phyloP scores from a whole-genome alignment of 2,113 vertebrate species.

The Podarcis cretensis region DNA sequence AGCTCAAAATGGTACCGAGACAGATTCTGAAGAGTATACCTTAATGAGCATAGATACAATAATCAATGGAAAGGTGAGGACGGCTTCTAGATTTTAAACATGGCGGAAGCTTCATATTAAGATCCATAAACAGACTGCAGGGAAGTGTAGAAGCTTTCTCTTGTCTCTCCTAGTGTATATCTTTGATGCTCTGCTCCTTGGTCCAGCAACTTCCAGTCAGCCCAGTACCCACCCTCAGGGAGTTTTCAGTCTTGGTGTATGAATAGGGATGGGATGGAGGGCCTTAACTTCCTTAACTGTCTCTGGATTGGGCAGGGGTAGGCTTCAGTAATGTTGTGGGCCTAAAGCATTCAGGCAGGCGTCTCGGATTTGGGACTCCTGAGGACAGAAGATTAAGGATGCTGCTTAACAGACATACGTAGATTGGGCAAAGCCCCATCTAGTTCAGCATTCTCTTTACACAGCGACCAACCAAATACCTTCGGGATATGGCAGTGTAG shows the following conservation, averaged over 20 bases:
- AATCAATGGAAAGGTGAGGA: constrained; percentile 94
- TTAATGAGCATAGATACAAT: constrained; percentile 99
- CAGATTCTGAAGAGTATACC: constrained; percentile 81
- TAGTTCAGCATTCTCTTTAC: too few species aligned
- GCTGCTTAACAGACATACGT: not conserved
- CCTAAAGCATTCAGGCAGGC: not conserved
- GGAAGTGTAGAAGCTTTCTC: not conserved
- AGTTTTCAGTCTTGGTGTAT: too few species aligned
- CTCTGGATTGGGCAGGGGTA: not conserved
- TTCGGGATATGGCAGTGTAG: too few species aligned
- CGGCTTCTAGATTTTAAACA: constrained; percentile 27
- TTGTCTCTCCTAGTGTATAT: not conserved
- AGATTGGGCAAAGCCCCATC: too few species aligned
- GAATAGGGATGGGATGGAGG: not conserved
- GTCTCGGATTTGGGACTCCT: not conserved
- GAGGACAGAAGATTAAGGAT: not conserved
- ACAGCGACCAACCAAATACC: too few species aligned
- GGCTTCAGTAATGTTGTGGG: too few species aligned
- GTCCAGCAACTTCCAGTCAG: not conserved
- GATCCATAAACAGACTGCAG: not conserved
- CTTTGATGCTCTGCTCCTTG: not conserved
- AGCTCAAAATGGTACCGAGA: constrained; percentile 81
- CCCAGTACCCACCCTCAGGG: not conserved
- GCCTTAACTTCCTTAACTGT: not conserved
- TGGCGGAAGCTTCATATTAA: not conserved